These are phyloP conservation scores for Ambastaia sidthimunki DNA, from an alignment of 2,797 vertebrate species.

Conservation along the genomic window DNA sequence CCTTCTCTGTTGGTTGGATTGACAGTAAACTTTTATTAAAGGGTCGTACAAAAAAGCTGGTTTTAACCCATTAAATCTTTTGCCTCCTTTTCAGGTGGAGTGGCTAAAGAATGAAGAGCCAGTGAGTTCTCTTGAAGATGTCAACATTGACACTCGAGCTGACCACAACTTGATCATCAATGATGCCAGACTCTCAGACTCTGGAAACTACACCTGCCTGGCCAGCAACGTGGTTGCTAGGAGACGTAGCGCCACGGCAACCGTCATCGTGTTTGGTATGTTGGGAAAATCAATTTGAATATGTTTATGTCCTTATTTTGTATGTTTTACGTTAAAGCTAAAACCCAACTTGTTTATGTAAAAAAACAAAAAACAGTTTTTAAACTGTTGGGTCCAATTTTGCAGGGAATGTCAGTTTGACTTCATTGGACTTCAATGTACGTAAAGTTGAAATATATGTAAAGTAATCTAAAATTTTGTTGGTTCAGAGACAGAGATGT, in stretches of 20 bases:
- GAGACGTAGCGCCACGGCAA: constrained; percentile 88
- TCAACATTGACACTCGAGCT: constrained; percentile 89
- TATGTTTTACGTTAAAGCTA: not conserved
- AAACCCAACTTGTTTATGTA: not conserved
- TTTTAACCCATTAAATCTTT: constrained; percentile 23
- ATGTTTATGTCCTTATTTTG: not conserved
- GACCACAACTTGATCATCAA: constrained; percentile 96
- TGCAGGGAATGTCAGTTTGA: no score
- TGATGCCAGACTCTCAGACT: constrained; percentile 91
- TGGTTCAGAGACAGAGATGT: no score
- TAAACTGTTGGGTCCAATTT: no score
- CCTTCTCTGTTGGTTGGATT: constrained; percentile 2
- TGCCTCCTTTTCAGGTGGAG: constrained; percentile 81
- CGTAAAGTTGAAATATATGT: no score
- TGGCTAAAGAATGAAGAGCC: constrained; percentile 97
- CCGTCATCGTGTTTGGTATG: constrained; percentile 92
- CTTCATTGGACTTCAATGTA: no score
- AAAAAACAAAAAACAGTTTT: not conserved
- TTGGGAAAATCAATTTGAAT: not conserved
- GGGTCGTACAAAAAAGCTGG: not conserved
- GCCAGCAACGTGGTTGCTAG: constrained; percentile 94
- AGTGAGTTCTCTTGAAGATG: constrained; percentile 83
- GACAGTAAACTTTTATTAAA: constrained; percentile 19
- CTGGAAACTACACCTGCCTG: constrained; percentile 96
- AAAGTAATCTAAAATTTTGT: no score